Base-by-base conservation (phyloP, 2,888 invertebrate genomes). In the Pyrochroa serraticornis region DNA sequence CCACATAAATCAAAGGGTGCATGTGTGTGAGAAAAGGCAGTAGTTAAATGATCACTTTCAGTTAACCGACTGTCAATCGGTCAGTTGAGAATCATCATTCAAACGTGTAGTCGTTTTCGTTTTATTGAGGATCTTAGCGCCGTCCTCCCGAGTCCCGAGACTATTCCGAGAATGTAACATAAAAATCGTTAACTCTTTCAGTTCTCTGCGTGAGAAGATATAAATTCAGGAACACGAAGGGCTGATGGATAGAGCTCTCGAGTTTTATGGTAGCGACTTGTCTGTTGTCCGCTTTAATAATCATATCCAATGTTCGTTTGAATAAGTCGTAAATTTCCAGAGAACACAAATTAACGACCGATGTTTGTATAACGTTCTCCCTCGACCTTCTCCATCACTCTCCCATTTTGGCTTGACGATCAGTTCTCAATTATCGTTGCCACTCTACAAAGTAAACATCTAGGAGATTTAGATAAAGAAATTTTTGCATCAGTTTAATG, bases 1-100 rank as follows among this genome's bases (percentile, higher is more conserved):
- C 46, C 52, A 60, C 66, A 69, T 69, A 65, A 69, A 69, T 69
- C 69, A 69, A 66, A 55, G 34, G 8, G 44, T 38, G 22, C 30
- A 12, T 31, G 8, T 31, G n/a, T 10, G 10, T 48, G 7, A 31
- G 50, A 22, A 46, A 50, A 44, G 37, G 50, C 48, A 50, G 52
- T 60, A 57, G 56, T 60, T 60, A 57, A 51, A 60, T 46, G 47
- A 56, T 60, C 55, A 60, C 60, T 60, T 56, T 56, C 56, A 38
- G 56, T 60, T 56, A 54, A 61, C 61, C 50, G 56, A 59, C 65
- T 67, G 66, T 66, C 66, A 64, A 64, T 64, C 62, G 58, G 33
- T 31, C 37, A 49, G 31, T 53, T 33, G 39, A 60, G 30, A 46
- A 61, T 60, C 66, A 66, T 66, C 66, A 57, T 46, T 66, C 60